Base-by-base conservation (phyloP, 2,797 vertebrate species). In the Melanotaenia nigrans region DNA sequence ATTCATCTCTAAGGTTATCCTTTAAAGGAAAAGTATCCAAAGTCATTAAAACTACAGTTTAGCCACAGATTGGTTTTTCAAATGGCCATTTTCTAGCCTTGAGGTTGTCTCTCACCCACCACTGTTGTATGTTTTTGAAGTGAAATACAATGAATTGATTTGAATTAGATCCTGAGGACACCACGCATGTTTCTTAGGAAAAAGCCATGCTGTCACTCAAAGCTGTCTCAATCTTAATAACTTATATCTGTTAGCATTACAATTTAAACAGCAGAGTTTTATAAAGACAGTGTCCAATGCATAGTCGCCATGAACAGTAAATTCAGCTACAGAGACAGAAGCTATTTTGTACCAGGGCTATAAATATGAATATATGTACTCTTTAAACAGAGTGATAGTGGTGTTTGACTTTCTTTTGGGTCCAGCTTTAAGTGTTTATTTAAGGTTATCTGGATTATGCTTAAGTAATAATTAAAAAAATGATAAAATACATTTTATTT, bases 11-110 rank as follows among this genome's bases (percentile, higher is more conserved):
- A 54, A 36, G 18, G 14, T 22, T 18, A 36, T 72, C 32, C 20
- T 3, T n/a, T 51, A 24, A 77, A 42, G 73, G 33, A 36, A 75
- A 74, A 65, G 22, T 45, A 56, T 42, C 35, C 5, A 16, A n/a
- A 54, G 32, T 61, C 58, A 59, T 73, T 57, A 57, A 56, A 66
- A 47, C 42, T 55, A 30, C 24, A 25, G 24, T 55, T 25, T 6
- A 55, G 28, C 18, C 28, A 56, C 54, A 30, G 14, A 56, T 10
- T 18, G 54, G 16, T 20, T 16, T 54, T 54, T 16, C 4, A 7
- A 10, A 54, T 16, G 5, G 11, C 12, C 24, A 5, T 54, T 54
- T 25, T 54, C 24, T 13, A 54, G 49, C 22, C 22, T 25, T 25
- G 10, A 53, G 54, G 16, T 56, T 56, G 28, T 32, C 16, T 56